Percentiles rank a stretch among this genome's conserved stretches.
These are phyloP conservation scores for Pipistrellus pygmaeus DNA, from an alignment of 2,797 vertebrate genomes.

Conservation along the genomic window DNA sequence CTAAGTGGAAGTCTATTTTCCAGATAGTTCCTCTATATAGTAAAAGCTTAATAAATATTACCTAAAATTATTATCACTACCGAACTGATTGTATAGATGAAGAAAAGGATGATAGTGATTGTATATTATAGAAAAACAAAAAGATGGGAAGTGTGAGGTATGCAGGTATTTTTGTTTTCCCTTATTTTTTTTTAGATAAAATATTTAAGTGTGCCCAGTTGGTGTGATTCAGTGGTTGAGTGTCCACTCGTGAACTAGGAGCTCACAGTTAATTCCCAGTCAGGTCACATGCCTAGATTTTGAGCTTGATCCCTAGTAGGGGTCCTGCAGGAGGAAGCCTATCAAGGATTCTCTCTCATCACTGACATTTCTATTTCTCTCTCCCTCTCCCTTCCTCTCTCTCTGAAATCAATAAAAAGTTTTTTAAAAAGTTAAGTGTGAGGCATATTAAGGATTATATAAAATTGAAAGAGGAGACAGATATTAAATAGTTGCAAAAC, in stretches of 20 bases:
- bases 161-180: neutral
- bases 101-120: neutral
- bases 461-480: neutral
- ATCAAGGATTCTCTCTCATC: too few species aligned
- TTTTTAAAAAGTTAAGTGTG: neutral
- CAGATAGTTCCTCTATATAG: neutral
- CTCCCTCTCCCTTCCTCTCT: too few species aligned
- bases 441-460: neutral
- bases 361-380: too few species aligned
- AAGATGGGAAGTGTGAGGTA: neutral
- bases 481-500: neutral
- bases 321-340: too few species aligned
- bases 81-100: neutral
- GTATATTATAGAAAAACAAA: neutral
- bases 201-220: too few species aligned
- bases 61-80: neutral
- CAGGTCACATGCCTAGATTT: too few species aligned
- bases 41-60: neutral
- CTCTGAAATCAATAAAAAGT: too few species aligned
- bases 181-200: neutral
- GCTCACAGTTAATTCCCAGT: too few species aligned
- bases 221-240: too few species aligned
- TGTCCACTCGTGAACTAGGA: too few species aligned
- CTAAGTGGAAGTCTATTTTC: neutral
- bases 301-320: too few species aligned